Percentiles rank a stretch among this genome's conserved stretches.
Conservation (phyloP, 1,140 invertebrate genomes). For the Sarcophaga bullata region DNA sequence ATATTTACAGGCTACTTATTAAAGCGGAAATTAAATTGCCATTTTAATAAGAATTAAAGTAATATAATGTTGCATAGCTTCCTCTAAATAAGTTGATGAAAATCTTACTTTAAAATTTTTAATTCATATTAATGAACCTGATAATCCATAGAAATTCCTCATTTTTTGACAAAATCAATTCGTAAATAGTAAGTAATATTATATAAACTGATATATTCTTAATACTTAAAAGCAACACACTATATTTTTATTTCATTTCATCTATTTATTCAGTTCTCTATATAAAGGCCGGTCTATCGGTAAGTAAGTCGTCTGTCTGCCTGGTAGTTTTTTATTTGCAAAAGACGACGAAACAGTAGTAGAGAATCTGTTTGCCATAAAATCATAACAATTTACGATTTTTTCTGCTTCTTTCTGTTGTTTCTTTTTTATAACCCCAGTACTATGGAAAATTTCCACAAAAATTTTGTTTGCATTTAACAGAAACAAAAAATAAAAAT, state of each 20-base stretch:
- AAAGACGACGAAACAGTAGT: background rate
- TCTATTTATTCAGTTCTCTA: background rate
- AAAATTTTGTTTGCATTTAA: slow-evolving; percentile 21
- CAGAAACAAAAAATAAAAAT: background rate
- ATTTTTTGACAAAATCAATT: too few species aligned
- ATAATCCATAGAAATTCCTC: too few species aligned
- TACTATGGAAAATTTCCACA: slow-evolving; percentile 28
- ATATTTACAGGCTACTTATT: too few species aligned
- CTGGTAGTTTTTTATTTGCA: background rate
- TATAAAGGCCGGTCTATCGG: background rate
- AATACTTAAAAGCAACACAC: background rate
- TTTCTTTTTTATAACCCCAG: background rate
- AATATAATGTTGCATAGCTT: too few species aligned
- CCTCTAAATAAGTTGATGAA: too few species aligned
- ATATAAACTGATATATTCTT: too few species aligned
- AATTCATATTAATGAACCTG: too few species aligned
- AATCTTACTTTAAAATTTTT: too few species aligned
- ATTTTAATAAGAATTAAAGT: too few species aligned
- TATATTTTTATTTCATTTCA: too few species aligned
- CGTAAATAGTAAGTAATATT: too few species aligned
- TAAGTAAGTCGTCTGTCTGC: background rate
- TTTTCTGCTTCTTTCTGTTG: background rate
- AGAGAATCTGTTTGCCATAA: background rate
- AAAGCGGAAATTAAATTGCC: too few species aligned
- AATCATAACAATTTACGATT: slow-evolving; percentile 12